Percentiles rank a stretch among this genome's conserved stretches.
phyloP scores from a whole-genome alignment of 2,797 vertebrate species.

The Lepus oiostolus region DNA sequence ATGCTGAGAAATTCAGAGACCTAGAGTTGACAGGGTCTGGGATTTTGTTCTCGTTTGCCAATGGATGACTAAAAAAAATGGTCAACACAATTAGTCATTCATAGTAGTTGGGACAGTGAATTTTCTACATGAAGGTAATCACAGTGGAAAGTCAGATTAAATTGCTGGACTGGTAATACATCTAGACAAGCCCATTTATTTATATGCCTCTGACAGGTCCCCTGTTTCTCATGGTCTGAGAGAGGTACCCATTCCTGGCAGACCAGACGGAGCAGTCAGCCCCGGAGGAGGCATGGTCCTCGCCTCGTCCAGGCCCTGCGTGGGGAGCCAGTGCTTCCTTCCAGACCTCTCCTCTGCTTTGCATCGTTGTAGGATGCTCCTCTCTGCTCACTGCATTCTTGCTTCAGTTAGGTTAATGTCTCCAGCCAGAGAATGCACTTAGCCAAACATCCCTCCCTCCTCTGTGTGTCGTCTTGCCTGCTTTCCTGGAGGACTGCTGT shows the following conservation, averaged over 20 bases:
- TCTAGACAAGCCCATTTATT: background rate
- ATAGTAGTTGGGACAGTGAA: background rate
- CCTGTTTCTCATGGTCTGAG: background rate
- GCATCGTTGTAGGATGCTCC: background rate
- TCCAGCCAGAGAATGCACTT: background rate
- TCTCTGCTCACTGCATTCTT: background rate
- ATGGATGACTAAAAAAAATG: background rate
- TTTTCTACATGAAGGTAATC: conserved; percentile 6
- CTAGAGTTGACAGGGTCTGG: background rate
- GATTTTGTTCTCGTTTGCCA: background rate
- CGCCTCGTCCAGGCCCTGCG: background rate
- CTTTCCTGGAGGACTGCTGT: conserved; percentile 11
- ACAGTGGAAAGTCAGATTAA: background rate
- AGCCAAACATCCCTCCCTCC: background rate
- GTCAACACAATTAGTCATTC: background rate
- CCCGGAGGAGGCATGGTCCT: background rate
- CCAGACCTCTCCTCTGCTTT: background rate
- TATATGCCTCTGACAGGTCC: background rate
- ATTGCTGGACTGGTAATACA: background rate
- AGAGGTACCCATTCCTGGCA: background rate
- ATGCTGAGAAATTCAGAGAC: conserved; percentile 11
- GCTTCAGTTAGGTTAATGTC: background rate
- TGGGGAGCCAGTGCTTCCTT: background rate
- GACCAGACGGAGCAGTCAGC: background rate
- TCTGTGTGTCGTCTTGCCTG: background rate